These are phyloP conservation scores for Ectemnius lituratus DNA, from an alignment of 2,888 invertebrate genomes.

Conservation along the genomic window DNA sequence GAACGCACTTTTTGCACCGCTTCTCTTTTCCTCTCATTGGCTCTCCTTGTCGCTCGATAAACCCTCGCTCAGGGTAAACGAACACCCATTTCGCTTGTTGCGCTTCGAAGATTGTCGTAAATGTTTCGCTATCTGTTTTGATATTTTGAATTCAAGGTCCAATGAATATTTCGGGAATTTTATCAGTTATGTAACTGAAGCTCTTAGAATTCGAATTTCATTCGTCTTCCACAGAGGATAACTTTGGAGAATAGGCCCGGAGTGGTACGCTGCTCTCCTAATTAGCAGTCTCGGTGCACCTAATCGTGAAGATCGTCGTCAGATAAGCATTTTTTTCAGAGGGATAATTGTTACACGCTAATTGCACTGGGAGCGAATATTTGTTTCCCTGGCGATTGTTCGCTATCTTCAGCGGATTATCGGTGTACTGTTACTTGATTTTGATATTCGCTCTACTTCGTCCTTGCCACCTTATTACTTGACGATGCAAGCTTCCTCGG, in stretches of 20 bases:
- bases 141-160: neutral
- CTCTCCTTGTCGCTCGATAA: too few relatives aligned
- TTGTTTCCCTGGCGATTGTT: neutral
- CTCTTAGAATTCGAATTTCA: too few relatives aligned
- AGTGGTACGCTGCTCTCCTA: too few relatives aligned
- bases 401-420: neutral
- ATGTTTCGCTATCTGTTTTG: too few relatives aligned
- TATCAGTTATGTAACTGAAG: neutral
- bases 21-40: neutral
- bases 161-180: neutral
- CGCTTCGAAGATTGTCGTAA: too few relatives aligned
- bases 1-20: neutral
- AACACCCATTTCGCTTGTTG: too few relatives aligned
- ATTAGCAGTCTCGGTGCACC: too few relatives aligned
- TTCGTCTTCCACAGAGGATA: too few relatives aligned
- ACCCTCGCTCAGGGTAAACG: too few relatives aligned
- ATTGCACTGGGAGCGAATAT: neutral
- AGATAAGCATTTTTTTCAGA: neutral
- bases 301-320: too few relatives aligned
- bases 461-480: neutral
- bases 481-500: neutral
- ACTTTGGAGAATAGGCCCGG: too few relatives aligned
- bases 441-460: constrained; percentile 1
- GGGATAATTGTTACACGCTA: neutral
- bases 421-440: constrained; percentile 4